Base-by-base conservation (phyloP, 2,888 invertebrate genomes). In the Eristalis arbustorum region DNA sequence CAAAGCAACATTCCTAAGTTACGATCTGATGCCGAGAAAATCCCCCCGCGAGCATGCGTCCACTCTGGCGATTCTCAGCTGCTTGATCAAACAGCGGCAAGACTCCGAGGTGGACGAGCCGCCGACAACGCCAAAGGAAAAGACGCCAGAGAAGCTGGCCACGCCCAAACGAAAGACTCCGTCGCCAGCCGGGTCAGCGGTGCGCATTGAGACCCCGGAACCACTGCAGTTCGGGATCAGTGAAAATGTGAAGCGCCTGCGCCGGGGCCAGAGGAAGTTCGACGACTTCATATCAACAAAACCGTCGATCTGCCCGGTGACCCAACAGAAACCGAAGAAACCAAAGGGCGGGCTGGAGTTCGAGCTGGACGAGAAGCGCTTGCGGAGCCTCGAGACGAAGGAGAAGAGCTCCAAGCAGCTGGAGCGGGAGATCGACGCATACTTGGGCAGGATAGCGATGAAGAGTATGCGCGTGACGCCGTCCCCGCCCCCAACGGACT, bases 41-140 rank as follows among this genome's bases (percentile, higher is more conserved):
- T 97, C 97, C 0, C 98, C 98, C 0, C 93, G 98, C 25, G 97
- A 97, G 91, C 97, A 98, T 91, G 97, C 97, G 0, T 97, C 97
- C 0, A 98, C 98, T 0, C 92, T 97, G 81, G 97, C 97, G 0
- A 96, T 97, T 78, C 95, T 97, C 3, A 95, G 96, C 57, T 95
- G 95, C 73, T 92, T 96, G 25, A 93, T 95, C 10, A 94, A 95
- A 22, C 92, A 92, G 87, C 90, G 92, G 0, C 91, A 92, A 76
- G 91, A 92, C 88, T 92, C 92, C 0, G 92, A 92, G 66, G 88
- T 88, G 0, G 92, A 92, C 64, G 92, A 91, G 37, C 89, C 89
- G 6, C 75, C 88, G 34, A 88, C 89, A 57, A 88, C 89, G 25
- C 79, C 85, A 25, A 64, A 61, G 57, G 84, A 57, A 71, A 87